phyloP scores from a whole-genome alignment of 2,888 invertebrate species.

The Tachina grossa region DNA sequence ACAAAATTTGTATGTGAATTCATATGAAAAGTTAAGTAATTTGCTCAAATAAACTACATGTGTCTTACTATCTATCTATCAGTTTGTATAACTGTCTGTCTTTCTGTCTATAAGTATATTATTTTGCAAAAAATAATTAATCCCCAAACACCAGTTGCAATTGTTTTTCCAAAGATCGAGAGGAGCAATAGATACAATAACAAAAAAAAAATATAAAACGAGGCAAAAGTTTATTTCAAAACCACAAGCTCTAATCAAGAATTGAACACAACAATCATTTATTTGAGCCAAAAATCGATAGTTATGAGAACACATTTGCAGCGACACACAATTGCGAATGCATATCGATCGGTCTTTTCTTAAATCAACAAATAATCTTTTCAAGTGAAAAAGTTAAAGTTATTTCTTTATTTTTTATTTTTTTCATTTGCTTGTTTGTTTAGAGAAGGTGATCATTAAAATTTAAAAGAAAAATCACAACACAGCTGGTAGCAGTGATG shows the following conservation, averaged over 20 bases:
- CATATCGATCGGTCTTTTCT: conserved; percentile 9
- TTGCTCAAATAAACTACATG: conserved; percentile 39
- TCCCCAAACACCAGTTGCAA: conserved; percentile 67
- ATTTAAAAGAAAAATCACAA: conserved; percentile 66
- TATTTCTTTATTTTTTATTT: not conserved
- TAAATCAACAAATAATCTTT: conserved; percentile 9
- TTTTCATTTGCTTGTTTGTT: conserved; percentile 36
- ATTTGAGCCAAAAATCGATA: conserved; percentile 55
- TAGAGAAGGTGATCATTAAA: conserved; percentile 69
- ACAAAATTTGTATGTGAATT: conserved; percentile 38
- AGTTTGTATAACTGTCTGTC: not conserved
- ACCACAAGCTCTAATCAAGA: conserved; percentile 50
- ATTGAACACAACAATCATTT: conserved; percentile 49
- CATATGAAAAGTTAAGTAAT: conserved; percentile 42
- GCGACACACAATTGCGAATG: conserved; percentile 36
- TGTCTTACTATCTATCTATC: not conserved
- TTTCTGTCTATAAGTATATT: conserved; percentile 2
- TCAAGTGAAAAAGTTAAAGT: not conserved
- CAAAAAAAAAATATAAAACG: too few relatives aligned
- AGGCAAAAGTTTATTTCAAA: conserved; percentile 4
- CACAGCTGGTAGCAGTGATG: conserved; percentile 69
- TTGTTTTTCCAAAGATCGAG: conserved; percentile 9
- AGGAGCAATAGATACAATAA: not conserved
- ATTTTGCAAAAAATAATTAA: conserved; percentile 66
- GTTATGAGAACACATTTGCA: conserved; percentile 53